These are phyloP conservation scores for Camponotus fellah DNA, from an alignment of 2,888 invertebrate genomes.

Conservation along the genomic window DNA sequence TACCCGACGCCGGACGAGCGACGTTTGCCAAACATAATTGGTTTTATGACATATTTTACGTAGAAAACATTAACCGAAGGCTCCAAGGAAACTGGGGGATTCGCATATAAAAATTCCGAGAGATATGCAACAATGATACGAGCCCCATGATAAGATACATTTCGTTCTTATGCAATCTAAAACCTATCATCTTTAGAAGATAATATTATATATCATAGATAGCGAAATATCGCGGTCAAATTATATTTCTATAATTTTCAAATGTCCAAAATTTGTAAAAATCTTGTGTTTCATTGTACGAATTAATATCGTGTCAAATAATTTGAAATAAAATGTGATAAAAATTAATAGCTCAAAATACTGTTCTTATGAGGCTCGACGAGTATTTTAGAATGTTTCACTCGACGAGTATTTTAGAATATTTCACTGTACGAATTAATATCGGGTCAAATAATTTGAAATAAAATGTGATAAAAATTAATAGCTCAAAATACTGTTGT, in stretches of 20 bases:
- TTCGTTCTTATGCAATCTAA: background rate
- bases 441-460: background rate
- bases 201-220: background rate
- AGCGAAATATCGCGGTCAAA: background rate
- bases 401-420: no score
- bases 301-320: background rate
- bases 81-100: background rate
- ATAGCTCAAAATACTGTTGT: background rate
- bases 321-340: background rate
- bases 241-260: conserved; percentile 13
- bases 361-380: background rate
- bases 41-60: conserved; percentile 83
- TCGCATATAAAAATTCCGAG: background rate
- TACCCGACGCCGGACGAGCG: conserved; percentile 64
- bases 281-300: background rate
- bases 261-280: background rate
- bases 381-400: background rate
- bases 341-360: background rate
- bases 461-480: background rate
- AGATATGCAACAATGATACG: background rate
- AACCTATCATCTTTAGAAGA: background rate
- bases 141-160: background rate
- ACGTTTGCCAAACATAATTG: conserved; percentile 77
- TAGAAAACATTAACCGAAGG: conserved; percentile 79
- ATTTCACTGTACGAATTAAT: background rate